Percentiles rank a stretch among this genome's conserved stretches.
phyloP scores from a whole-genome alignment of 2,888 invertebrate species.

The Cephus rjabovi region DNA sequence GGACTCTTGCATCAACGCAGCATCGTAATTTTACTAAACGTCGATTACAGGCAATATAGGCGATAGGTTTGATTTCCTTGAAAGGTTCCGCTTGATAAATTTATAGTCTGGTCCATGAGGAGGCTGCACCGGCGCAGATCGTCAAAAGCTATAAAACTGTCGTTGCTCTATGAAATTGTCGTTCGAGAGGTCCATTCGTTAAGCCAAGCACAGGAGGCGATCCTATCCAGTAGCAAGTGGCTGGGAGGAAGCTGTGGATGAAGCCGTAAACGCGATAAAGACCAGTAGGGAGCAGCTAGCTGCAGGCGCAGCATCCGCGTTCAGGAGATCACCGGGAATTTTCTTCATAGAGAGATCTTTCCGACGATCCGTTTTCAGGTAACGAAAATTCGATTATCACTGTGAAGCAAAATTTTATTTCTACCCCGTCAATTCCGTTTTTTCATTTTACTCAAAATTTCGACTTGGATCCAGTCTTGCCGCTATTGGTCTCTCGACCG shows the following conservation, averaged over 20 bases:
- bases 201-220: background rate
- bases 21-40: background rate
- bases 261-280: slow-evolving; percentile 42
- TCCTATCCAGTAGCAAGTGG: background rate
- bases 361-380: slow-evolving; percentile 29
- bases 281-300: slow-evolving; percentile 19
- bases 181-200: background rate
- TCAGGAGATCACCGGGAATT: slow-evolving; percentile 28
- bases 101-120: background rate
- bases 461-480: background rate
- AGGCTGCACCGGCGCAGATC: background rate
- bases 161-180: slow-evolving; percentile 4
- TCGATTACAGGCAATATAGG: background rate
- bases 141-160: background rate
- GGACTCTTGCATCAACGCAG: background rate
- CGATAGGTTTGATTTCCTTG: background rate
- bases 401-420: slow-evolving; percentile 21
- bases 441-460: background rate
- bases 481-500: slow-evolving; percentile 2
- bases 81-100: background rate
- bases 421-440: background rate
- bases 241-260: slow-evolving; percentile 21
- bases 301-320: slow-evolving; percentile 24
- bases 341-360: background rate
- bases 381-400: slow-evolving; percentile 4